Conservation (phyloP, 2,888 invertebrate genomes). For the Tetragonula carbonaria region DNA sequence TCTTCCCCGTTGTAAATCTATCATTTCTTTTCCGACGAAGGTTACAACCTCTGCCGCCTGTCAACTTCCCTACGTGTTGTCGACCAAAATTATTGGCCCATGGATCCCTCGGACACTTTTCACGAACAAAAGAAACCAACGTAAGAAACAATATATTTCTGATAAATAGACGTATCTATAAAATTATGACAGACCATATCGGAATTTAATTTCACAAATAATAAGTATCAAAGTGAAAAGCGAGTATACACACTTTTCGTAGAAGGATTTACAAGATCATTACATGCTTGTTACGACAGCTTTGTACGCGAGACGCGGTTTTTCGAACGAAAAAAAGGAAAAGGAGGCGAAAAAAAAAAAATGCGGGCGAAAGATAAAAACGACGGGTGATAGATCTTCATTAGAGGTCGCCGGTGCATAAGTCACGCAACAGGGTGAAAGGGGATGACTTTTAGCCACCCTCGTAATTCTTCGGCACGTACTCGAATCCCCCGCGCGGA, state of each 20-base stretch:
- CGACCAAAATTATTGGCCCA: too few species aligned
- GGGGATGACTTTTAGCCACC: constrained; percentile 78
- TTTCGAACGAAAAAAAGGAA: neutral
- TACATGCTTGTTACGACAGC: too few species aligned
- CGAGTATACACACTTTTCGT: too few species aligned
- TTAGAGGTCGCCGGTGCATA: constrained; percentile 76
- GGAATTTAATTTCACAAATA: too few species aligned
- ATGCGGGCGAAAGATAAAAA: constrained; percentile 50
- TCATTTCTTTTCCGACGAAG: neutral
- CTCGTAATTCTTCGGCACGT: constrained; percentile 78
- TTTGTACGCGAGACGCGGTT: neutral
- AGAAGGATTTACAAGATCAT: neutral
- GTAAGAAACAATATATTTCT: too few species aligned
- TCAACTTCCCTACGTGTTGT: neutral
- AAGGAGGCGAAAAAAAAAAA: constrained; percentile 16
- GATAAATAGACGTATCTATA: too few species aligned
- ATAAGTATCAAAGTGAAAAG: too few species aligned
- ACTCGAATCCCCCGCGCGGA: constrained; percentile 57
- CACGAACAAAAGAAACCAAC: too few species aligned
- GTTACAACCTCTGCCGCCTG: neutral
- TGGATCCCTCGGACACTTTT: too few species aligned
- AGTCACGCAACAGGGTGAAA: constrained; percentile 76
- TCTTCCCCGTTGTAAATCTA: neutral
- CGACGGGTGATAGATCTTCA: constrained; percentile 77
- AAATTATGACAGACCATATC: too few species aligned